Base-by-base conservation (phyloP, 2,888 invertebrate species). In the Drosophila heteroneura region DNA sequence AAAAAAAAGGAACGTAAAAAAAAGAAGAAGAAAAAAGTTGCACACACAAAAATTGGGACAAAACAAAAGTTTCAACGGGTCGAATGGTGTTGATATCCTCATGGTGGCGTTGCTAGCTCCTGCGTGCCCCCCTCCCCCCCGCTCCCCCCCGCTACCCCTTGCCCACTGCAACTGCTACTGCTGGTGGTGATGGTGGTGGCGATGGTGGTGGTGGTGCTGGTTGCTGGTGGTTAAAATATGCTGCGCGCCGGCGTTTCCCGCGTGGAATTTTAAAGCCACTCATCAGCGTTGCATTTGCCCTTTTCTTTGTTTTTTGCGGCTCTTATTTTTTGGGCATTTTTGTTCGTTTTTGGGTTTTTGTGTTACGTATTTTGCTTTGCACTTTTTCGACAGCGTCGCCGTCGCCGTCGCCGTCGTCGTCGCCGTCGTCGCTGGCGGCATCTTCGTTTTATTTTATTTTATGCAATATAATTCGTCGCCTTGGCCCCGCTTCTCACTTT, bases 31-130 rank as follows among this genome's bases (percentile, higher is more conserved):
- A 82, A 67, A 70, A 75, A 76, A 82, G 54, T 75, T 70, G 71
- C 79, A 76, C 84, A 75, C 71, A 78, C 71, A 68, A 69, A 91
- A 86, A 87, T 82, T 90, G 90, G 90, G 83, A 88, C 91, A 87
- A 91, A 89, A 91, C 83, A 81, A 82, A 79, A 84, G 82, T 83
- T 76, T 70, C 78, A 85, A 75, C 76, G 74, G 74, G 58, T 74
- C 70, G 80, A 83, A 81, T 81, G 89, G 85, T 80, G 86, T 89
- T 85, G 83, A 90, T 88, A 85, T 90, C 85, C 89, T 85, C 86
- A 67, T 74, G 80, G 76, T 76, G 83, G 81, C 81, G 60, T 72
- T 52, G 64, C 61, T 30, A 3, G 22, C 30, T 26, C n/a, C 44
- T 28, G 35, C 9, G 51, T 7, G 5, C 44, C 16, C 37, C 28